These are phyloP conservation scores for Hesperophylax magnus DNA, from an alignment of 1,140 invertebrate genomes.

Conservation along the genomic window DNA sequence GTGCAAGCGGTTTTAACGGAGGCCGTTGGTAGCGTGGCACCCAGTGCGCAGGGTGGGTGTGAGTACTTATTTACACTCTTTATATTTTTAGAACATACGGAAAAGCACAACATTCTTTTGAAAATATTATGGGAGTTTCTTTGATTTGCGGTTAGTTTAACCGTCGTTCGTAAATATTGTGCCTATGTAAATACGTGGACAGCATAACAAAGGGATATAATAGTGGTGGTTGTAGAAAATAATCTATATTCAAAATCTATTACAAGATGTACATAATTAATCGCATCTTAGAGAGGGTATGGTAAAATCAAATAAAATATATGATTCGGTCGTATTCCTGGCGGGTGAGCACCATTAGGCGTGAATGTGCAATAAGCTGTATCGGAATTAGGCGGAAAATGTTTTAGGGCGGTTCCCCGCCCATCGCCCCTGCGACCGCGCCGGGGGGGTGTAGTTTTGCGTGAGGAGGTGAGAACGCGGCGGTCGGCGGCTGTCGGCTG, in stretches of 20 bases:
- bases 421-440: background rate
- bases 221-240: no score
- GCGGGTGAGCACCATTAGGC: background rate
- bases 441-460: background rate
- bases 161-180: no score
- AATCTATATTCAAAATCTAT: no score
- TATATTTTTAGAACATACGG: conserved; percentile 17
- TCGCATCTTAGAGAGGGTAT: no score
- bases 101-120: conserved; percentile 24
- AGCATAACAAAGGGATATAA: no score
- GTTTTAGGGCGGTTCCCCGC: conserved; percentile 19
- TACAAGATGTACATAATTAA: no score
- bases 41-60: conserved; percentile 27
- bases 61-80: conserved; percentile 13
- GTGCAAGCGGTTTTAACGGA: conserved; percentile 15
- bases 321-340: no score
- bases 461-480: conserved; percentile 33
- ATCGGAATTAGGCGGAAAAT: background rate
- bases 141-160: no score
- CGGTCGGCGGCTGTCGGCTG: conserved; percentile 34
- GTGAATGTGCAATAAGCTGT: background rate
- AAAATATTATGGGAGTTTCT: no score
- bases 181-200: no score
- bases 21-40: conserved; percentile 28
- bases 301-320: no score